These are phyloP conservation scores for Cyanoliseus patagonus DNA, from an alignment of 2,113 vertebrate genomes.

Conservation along the genomic window DNA sequence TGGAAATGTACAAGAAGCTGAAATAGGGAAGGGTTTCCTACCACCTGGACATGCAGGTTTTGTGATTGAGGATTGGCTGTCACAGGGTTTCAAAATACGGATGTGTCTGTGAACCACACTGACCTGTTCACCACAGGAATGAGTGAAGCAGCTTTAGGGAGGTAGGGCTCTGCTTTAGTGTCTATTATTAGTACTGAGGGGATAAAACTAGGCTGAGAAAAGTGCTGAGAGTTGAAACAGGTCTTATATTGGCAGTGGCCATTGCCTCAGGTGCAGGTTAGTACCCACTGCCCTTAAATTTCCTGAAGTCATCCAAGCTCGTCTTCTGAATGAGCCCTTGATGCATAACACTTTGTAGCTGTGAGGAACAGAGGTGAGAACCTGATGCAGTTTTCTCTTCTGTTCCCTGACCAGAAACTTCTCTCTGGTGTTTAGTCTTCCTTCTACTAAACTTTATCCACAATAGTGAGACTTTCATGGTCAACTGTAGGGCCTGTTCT, in stretches of 20 bases:
- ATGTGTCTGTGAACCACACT: background rate
- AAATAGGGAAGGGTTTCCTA: background rate
- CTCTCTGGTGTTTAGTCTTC: background rate
- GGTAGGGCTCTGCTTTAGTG: background rate
- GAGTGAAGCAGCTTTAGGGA: background rate
- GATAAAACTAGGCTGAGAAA: background rate
- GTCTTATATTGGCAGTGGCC: background rate
- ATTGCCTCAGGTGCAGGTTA: background rate
- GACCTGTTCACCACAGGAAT: background rate
- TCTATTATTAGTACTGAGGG: background rate
- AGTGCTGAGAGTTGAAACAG: background rate
- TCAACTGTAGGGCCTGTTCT: background rate
- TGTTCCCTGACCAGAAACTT: background rate
- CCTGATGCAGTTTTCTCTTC: background rate
- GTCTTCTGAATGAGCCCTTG: background rate
- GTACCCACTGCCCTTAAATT: accelerated
- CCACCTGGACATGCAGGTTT: background rate
- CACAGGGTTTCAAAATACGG: background rate
- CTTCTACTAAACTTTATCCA: background rate
- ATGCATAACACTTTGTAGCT: background rate
- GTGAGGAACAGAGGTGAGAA: background rate
- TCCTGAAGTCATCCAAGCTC: background rate
- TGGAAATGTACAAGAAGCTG: background rate
- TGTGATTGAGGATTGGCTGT: background rate
- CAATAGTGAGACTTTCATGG: background rate